A percentile compares a stretch with the other conserved stretches of the same genome.
Evolutionary conservation across 2,113 vertebrate genomes (phyloP).

Genomic region (Oncorhynchus clarkii): DNA sequence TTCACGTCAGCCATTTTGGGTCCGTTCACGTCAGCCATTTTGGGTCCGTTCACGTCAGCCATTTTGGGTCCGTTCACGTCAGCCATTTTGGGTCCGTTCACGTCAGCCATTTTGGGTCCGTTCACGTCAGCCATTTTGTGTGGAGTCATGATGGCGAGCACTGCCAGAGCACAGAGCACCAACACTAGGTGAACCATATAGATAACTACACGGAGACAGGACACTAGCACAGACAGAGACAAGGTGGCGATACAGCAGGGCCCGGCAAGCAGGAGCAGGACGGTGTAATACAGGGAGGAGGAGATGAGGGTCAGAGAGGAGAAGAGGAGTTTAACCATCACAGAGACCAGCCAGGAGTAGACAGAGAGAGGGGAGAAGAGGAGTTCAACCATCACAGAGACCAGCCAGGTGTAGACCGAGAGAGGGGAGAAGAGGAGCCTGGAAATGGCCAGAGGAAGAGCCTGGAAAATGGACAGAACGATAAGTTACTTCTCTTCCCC

Average conservation of each 20-base stretch:
- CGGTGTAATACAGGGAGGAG: constrained; percentile 36
- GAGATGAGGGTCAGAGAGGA: constrained; percentile 50
- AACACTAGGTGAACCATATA: constrained; percentile 59
- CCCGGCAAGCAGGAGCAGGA: constrained; percentile 53
- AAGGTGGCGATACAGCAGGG: constrained; percentile 43
- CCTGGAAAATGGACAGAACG: background rate
- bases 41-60: no score
- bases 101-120: no score
- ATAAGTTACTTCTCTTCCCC: background rate
- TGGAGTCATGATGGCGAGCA: constrained; percentile 32
- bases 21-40: no score
- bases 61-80: no score
- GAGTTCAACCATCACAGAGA: constrained; percentile 48
- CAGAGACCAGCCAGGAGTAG: constrained; percentile 57
- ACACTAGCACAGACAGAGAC: constrained; percentile 38
- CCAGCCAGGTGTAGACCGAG: constrained; percentile 58
- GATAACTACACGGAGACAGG: constrained; percentile 35
- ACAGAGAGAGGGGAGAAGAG: constrained; percentile 56
- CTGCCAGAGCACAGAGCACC: constrained; percentile 25
- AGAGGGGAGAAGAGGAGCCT: constrained; percentile 59
- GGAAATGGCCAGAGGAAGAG: constrained; percentile 43
- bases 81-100: no score
- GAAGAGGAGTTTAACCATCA: constrained; percentile 44
- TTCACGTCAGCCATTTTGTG: constrained; percentile 11
- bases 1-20: no score